Evolutionary conservation across 2,888 invertebrate species (phyloP), one percentile per base, ranked within the genome.

Genomic region (Trimorus sp.): DNA sequence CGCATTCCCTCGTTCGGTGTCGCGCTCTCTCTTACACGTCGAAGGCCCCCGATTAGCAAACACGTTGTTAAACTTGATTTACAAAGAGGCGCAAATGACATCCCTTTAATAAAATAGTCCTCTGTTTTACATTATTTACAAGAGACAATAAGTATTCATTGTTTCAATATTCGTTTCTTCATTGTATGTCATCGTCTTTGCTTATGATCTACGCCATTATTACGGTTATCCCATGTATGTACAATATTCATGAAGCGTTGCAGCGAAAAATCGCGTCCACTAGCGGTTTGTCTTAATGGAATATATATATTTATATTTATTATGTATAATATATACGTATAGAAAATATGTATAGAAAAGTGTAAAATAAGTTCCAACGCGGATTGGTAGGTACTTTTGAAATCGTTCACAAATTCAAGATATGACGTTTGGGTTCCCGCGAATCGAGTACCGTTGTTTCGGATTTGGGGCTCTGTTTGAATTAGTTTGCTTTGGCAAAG

Each of bases 261-360:
- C 51, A 66, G 70, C 71, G 70, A 53, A 58, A 69, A 69, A 36
- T 77, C 49, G 54, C 68, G 16, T 58, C 56, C 14, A 40, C 38
- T 62, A 70, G 16, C 42, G 60, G 9, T 53, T 40, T 60, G 5
- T 58, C 59, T 73, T 56, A 59, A 26, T 58, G 56, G 63, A 77
- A 56, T 56, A 48, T 48, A 12, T 48, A 48, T 14, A 4, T 26
- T 3, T 26, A 26, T 26, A 26, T 26, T 3, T 26, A 26, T 26
- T 26, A n/a, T n/a, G n/a, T 26, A 66, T 65, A 26, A 26, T 26
- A 59, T 26, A 59, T 70, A 70, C 45, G 68, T 62, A 76, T 77
- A 77, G 69, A 69, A 77, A 77, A 77, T 70, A 70, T 77, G 56
- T 63, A 77, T 77, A 77, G 77, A 77, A 77, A 77, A 77, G 77